Evolutionary conservation across 2,888 invertebrate genomes (phyloP).

Genomic region (Agrypnus murinus): DNA sequence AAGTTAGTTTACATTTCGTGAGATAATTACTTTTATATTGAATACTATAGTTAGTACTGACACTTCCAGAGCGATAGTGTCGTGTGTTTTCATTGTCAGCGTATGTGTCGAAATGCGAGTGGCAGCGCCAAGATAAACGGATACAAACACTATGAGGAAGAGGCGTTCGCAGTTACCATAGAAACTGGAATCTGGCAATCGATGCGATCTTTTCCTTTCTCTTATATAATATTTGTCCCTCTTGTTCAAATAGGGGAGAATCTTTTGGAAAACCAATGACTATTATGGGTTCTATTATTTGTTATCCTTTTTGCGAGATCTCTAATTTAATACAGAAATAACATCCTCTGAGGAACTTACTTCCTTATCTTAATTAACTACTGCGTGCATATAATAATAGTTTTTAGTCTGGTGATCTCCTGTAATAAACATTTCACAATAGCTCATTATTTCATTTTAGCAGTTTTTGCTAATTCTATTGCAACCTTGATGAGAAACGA

Average conservation of each 20-base stretch:
- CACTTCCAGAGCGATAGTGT: conserved; percentile 33
- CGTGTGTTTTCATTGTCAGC: conserved; percentile 20
- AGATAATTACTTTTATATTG: conserved; percentile 20
- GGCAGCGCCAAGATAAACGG: conserved; percentile 24
- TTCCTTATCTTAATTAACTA: not conserved
- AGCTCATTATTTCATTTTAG: no score
- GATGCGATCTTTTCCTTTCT: conserved; percentile 20
- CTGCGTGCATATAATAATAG: no score
- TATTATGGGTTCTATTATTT: no score
- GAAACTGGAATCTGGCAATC: conserved; percentile 32
- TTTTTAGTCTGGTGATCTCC: no score
- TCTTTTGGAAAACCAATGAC: conserved; percentile 13
- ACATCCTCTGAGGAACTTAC: not conserved
- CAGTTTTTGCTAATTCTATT: no score
- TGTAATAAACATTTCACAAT: no score
- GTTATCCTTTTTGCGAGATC: no score
- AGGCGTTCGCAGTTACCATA: conserved; percentile 24
- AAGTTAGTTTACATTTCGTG: not conserved
- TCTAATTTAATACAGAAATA: no score
- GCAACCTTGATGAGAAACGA: no score
- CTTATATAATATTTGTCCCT: not conserved
- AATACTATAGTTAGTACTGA: conserved; percentile 6
- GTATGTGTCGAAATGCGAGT: conserved; percentile 34
- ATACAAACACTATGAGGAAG: conserved; percentile 27
- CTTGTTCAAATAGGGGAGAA: not conserved